These are phyloP conservation scores for Lasioglossum baleicum DNA, from an alignment of 1,140 invertebrate species.

Conservation along the genomic window DNA sequence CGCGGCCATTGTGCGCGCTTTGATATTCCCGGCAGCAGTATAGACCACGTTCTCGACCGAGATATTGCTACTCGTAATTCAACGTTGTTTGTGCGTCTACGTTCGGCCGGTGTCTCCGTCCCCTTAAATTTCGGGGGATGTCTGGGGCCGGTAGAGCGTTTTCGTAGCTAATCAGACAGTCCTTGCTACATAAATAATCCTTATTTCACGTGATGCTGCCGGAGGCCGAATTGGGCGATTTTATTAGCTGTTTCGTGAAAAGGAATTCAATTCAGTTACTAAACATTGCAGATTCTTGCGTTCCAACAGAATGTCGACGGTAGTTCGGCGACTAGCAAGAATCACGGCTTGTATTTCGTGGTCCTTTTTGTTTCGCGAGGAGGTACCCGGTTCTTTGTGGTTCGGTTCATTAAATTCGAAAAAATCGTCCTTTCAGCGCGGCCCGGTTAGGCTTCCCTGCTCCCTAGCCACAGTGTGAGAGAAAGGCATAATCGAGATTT, in stretches of 20 bases:
- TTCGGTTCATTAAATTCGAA: conserved; percentile 62
- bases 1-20: conserved; percentile 31
- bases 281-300: no score
- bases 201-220: no score
- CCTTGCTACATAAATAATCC: no score
- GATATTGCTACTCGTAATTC: conserved; percentile 14
- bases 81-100: not conserved
- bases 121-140: not conserved
- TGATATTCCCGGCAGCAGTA: not conserved
- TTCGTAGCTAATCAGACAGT: not conserved
- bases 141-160: no score
- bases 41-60: not conserved
- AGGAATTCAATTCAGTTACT: no score
- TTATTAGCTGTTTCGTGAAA: no score
- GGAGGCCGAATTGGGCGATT: no score
- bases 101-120: not conserved
- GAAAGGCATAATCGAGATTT: conserved; percentile 58
- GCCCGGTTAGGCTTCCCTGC: conserved; percentile 34
- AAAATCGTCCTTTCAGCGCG: conserved; percentile 56
- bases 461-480: conserved; percentile 34
- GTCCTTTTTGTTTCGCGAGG: not conserved
- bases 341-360: not conserved
- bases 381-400: conserved; percentile 41
- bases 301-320: not conserved
- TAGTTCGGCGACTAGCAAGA: not conserved